Base-by-base conservation (phyloP, 2,113 vertebrate genomes). In the Chaenogobius annularis region DNA sequence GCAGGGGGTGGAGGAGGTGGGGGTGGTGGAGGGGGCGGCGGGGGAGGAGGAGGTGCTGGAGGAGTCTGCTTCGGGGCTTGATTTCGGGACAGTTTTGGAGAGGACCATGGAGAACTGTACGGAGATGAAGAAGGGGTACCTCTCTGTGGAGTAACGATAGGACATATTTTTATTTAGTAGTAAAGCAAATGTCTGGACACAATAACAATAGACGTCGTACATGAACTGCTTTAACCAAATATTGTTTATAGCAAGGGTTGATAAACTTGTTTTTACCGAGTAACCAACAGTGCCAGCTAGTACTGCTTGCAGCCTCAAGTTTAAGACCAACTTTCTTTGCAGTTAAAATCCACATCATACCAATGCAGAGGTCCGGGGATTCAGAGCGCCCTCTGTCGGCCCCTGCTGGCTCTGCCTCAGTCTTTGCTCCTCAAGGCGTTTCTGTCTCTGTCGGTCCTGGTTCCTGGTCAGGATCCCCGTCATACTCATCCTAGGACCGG, bases 401-500 rank as follows among this genome's bases (percentile, higher is more conserved):
- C 72, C 85, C 65, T 78, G 86, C 47, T 94, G 94, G 11, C 87
- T 91, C 72, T 94, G 95, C 90, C 88, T 95, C 48, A 94, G 94
- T 12, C 91, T 93, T 80, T 96, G 95, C 78, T 98, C 96, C 90
- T 96, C 96, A 76, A 96, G 87, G 11, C 97, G 93, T 84, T 91
- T 97, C 89, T 99, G 97, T 75, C 97, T 93, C 88, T 96, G 96
- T 8, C 93, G 94, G 87, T 99, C 97, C 93, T 98, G 96, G 70
- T 99, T 99, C 78, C 97, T 93, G 61, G 97, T 99, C 55, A 99
- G 83, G 66, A 99, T 96, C 77, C 96, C 94, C 0, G 96, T 98
- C 96, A 98, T 98, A 88, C 95, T 98, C 95, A 98, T 98, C 62
- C 97, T 93, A 78, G 97, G 97, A 35, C 97, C 97, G 14, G 97